Percentiles rank a stretch among this genome's conserved stretches.
Conservation (phyloP, 2,797 vertebrate genomes). For the Pteropus rufus region DNA sequence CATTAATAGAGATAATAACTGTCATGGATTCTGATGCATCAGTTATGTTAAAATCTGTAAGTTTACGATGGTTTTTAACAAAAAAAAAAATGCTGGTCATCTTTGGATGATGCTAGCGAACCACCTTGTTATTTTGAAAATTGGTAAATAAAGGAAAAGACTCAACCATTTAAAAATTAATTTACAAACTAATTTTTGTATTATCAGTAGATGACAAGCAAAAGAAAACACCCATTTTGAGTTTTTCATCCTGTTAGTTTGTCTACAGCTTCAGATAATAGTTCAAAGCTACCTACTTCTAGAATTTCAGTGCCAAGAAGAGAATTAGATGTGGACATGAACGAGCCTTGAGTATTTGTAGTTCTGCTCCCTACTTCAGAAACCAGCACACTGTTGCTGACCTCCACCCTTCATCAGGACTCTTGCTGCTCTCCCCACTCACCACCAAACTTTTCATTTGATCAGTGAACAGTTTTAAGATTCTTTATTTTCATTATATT, state of each 20-base stretch:
- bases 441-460: neutral
- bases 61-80: neutral
- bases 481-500: neutral
- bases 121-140: neutral
- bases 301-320: neutral
- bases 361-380: too few relatives aligned
- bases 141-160: neutral
- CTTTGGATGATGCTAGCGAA: neutral
- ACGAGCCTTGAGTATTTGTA: rapidly evolving
- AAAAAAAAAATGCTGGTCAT: neutral
- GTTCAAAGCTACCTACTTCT: neutral
- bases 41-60: neutral
- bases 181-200: neutral
- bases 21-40: neutral
- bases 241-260: neutral
- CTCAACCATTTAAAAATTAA: neutral
- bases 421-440: rapidly evolving
- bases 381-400: rapidly evolving
- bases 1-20: neutral
- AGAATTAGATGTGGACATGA: neutral
- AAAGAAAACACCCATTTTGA: neutral
- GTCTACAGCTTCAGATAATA: neutral
- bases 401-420: neutral
- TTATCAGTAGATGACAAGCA: neutral
- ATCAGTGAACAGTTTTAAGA: neutral